phyloP scores from a whole-genome alignment of 2,113 vertebrate genomes.

The Rhadina sibilatrix region DNA sequence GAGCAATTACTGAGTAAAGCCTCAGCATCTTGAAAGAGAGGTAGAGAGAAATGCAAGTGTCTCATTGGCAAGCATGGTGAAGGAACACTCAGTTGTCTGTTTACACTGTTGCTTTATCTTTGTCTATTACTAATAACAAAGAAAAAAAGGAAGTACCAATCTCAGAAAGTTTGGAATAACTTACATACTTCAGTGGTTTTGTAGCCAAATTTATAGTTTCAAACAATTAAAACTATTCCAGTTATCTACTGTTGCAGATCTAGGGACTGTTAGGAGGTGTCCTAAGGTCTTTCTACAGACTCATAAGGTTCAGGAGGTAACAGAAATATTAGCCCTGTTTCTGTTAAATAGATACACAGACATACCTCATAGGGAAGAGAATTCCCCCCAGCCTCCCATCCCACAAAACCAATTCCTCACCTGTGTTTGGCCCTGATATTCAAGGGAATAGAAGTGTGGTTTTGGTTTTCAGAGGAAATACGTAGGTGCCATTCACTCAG shows the following conservation, averaged over 20 bases:
- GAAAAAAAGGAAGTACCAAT: neutral
- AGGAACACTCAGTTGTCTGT: neutral
- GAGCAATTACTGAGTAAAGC: constrained; percentile 41
- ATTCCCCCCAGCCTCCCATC: neutral
- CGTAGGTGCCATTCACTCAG: neutral
- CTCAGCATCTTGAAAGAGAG: neutral
- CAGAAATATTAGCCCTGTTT: neutral
- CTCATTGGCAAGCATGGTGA: neutral
- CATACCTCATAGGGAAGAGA: neutral
- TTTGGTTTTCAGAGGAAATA: neutral
- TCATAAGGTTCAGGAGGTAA: neutral
- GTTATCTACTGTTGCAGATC: neutral
- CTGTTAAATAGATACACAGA: neutral
- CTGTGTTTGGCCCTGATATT: neutral
- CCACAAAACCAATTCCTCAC: neutral
- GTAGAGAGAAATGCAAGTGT: neutral
- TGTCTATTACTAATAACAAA: neutral
- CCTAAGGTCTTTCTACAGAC: neutral
- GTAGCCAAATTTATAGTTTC: neutral
- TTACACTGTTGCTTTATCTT: neutral
- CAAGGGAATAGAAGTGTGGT: neutral
- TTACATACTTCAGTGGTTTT: neutral
- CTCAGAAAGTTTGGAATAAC: neutral
- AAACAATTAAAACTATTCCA: neutral
- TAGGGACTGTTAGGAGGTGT: neutral